A percentile compares a stretch with the other conserved stretches of the same genome.
These are phyloP conservation scores for Chironex yamaguchii DNA, from an alignment of 30 jellyfish, hydroid and myxozoan genomes.

Conservation along the genomic window DNA sequence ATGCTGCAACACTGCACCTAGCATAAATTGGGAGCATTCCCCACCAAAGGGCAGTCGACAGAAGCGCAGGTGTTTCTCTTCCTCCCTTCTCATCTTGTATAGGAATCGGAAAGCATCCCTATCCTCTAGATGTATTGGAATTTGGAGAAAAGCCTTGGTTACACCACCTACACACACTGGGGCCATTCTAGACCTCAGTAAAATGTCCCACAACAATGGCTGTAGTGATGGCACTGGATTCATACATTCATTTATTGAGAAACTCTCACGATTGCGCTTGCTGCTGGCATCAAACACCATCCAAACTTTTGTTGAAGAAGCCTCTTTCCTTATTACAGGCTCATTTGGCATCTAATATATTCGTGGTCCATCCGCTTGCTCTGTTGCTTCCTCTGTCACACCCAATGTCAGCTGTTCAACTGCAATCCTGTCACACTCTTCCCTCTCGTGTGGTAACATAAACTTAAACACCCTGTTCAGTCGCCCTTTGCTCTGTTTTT, in stretches of 20 bases:
- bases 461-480: constrained; percentile 14
- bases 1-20: background rate
- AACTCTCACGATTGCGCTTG: constrained; percentile 51
- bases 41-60: constrained; percentile 18
- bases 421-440: constrained; percentile 32
- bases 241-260: constrained; percentile 63
- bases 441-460: constrained; percentile 47
- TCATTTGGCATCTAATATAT: constrained; percentile 53
- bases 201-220: too few relatives aligned
- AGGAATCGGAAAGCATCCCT: too few relatives aligned
- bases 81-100: background rate
- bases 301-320: constrained; percentile 41
- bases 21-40: constrained; percentile 1
- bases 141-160: too few relatives aligned
- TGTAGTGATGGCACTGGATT: too few relatives aligned
- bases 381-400: constrained; percentile 57
- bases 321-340: constrained; percentile 63
- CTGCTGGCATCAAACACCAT: constrained; percentile 78
- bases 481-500: constrained; percentile 54
- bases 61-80: background rate
- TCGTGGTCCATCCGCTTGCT: constrained; percentile 26
- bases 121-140: too few relatives aligned
- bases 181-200: too few relatives aligned
- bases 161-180: too few relatives aligned
- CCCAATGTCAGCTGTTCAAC: constrained; percentile 46